Evolutionary conservation across 2,797 vertebrate genomes (phyloP), one percentile per base, ranked within the genome.

Genomic region (Hipposideros larvatus): DNA sequence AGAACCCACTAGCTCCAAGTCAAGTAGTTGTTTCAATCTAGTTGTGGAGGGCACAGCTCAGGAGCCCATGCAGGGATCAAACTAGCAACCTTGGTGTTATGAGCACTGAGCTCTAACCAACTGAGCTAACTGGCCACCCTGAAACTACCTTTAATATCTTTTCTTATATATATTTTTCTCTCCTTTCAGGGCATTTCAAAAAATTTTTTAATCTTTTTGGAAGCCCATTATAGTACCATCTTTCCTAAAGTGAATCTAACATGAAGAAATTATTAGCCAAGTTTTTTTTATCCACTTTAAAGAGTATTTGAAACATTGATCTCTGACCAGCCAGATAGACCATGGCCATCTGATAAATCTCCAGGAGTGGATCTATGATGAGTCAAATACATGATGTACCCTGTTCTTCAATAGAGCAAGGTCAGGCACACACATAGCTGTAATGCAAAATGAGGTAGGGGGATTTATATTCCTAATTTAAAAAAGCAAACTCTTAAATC

Each of bases 391-490:
- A 26, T n/a, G 70, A 90, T 66, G 28, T 34, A 77, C 46, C 85
- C 37, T 7, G 37, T 24, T 88, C 79, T 63, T 88, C 63, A 43
- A 14, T 0, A 55, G 87, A 84, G 53, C 80, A 88, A 91, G 70
- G 57, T 15, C 57, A 53, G 71, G 73, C 43, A 71, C 41, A 21
- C 73, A 93, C 34, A 22, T 1, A 57, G 41, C 53, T 65, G 24
- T 68, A 89, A 84, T 31, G 70, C 75, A 80, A 94, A 92, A 80
- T 0, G 41, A 93, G 71, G 88, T 14, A 95, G 53, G 15, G 59
- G 93, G 82, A 97, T 96, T 96, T 97, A 97, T 96, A 77, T 51
- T 71, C 55, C 91, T 96, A 92, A 93, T 92, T 95, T 89, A 95
- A 94, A 97, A 77, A 10, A 63, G 55, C 41, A 79, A 46, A 91